These are phyloP conservation scores for Xenus cinereus DNA, from an alignment of 2,113 vertebrate species.

Conservation along the genomic window DNA sequence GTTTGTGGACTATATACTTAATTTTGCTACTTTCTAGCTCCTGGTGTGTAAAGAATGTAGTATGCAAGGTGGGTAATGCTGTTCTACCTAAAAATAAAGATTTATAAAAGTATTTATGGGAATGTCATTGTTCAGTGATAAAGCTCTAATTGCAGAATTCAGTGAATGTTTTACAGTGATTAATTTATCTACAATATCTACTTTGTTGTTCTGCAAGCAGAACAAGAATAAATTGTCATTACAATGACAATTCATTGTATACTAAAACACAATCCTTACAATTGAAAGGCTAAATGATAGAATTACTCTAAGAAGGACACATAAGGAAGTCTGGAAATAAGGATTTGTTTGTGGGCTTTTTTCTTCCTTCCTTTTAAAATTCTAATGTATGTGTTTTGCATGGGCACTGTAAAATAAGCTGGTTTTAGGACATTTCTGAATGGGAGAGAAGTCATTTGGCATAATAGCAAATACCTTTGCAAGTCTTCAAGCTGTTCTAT, in stretches of 20 bases:
- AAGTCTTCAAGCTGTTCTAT: slow-evolving; percentile 15
- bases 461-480: slow-evolving; percentile 7
- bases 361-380: neutral
- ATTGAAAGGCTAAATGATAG: neutral
- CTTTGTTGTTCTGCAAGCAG: neutral
- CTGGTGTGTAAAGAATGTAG: neutral
- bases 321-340: neutral
- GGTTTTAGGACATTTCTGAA: neutral
- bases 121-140: neutral
- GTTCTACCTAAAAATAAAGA: neutral
- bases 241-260: neutral
- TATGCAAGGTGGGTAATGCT: neutral
- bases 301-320: neutral
- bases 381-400: neutral
- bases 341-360: neutral
- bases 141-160: slow-evolving; percentile 4
- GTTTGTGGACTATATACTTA: neutral
- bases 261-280: neutral
- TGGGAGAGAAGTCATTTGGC: neutral
- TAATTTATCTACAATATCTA: neutral
- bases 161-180: neutral
- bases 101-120: neutral
- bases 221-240: neutral
- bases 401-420: neutral
- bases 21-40: neutral